phyloP scores from a whole-genome alignment of 2,113 vertebrate species.

The Choloepus hoffmanni region DNA sequence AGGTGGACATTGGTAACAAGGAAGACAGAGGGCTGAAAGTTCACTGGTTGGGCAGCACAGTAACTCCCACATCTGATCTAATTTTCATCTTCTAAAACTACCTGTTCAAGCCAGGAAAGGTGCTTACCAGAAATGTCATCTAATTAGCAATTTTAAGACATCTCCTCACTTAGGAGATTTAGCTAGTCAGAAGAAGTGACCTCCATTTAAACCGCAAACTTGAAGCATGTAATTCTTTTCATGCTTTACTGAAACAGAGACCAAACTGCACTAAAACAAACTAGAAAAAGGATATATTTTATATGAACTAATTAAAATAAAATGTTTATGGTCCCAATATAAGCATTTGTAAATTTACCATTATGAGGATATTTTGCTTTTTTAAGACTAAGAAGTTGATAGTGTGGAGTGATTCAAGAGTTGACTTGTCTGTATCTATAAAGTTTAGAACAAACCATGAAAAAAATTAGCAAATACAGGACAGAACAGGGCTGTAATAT shows the following conservation, averaged over 20 bases:
- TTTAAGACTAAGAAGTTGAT: conserved; percentile 15
- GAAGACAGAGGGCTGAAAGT: not conserved
- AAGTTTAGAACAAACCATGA: not conserved
- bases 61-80: not conserved
- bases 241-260: conserved; percentile 20
- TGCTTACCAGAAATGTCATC: not conserved
- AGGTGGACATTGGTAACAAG: not conserved
- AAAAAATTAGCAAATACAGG: not conserved
- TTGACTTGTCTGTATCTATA: not conserved
- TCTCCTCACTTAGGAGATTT: not conserved
- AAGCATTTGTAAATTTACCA: not conserved
- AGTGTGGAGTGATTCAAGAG: not conserved
- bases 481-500: not conserved
- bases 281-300: not conserved
- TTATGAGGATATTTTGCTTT: not conserved
- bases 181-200: not conserved
- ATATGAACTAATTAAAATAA: not conserved
- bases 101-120: not conserved
- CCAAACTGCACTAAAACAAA: not conserved
- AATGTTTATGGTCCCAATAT: not conserved
- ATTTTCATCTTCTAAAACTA: not conserved
- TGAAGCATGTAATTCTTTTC: not conserved
- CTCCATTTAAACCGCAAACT: not conserved
- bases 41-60: not conserved
- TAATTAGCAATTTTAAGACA: not conserved